Base-by-base conservation (phyloP, 2,888 invertebrate genomes). In the Limnephilus marmoratus region DNA sequence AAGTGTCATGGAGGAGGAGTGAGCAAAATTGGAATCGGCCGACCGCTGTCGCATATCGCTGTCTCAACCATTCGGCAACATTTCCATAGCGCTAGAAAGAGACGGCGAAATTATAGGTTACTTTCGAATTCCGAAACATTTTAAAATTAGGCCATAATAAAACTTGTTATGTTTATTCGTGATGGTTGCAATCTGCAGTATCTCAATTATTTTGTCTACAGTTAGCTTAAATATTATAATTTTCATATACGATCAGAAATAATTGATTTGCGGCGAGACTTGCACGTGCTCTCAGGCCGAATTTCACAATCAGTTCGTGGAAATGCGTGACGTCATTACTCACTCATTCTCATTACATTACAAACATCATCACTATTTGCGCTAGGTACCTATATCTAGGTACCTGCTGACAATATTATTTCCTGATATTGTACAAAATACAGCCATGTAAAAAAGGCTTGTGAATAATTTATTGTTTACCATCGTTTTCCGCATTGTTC, bases 1-100 rank as follows among this genome's bases (percentile, higher is more conserved):
- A 90, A 37, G 91, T 90, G 90, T 90, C 93, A 93, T 93, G 92
- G 93, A 91, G 87, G 88, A 92, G 89, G 92, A 93, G 91, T 93
- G 91, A 93, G 45, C 41, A 24, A 45, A 37, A 53, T 45, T 29
- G 41, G 34, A 41, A 29, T 45, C 37, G 80, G 85, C 89, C 29
- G 34, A 80, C 80, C 82, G 45, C 41, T 90, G 82, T 89, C 90
- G 41, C 81, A 41, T 81, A 81, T 90, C 49, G 90, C 82, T 82
- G 29, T 90, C 49, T 81, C 90, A 90, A 13, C 24, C 45, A 24
- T 15, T 29, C n/a, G 18, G 12, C n/a, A 18, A 81, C 31, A 81
- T 12, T 15, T 49, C 24, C 45, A n/a, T 37, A 45, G 90, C 41
- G 53, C 13, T 49, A 81, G 90, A 90, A 81, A 81, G 82, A 90